Base-by-base conservation (phyloP, 2,113 vertebrate species). In the Pogonocichla stellata region DNA sequence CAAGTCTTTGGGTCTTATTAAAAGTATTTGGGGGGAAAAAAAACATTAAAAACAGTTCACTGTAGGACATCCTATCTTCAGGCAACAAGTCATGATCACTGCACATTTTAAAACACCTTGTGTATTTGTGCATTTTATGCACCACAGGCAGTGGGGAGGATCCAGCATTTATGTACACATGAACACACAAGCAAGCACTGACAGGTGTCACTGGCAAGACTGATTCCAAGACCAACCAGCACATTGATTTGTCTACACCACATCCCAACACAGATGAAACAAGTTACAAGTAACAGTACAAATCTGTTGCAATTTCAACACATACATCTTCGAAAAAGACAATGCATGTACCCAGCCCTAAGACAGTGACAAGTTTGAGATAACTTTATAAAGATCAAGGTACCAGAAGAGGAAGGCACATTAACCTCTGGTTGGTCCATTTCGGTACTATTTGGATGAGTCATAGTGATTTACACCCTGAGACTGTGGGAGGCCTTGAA, bases 371-470 rank as follows among this genome's bases (percentile, higher is more conserved):
- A 2, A 65, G 51, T 87, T 40, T 79, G 85, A 93, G 72, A 84
- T 33, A 95, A 84, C 47, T 92, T 95, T 57, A 94, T 61, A 87
- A 95, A 95, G 88, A 96, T 93, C 86, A 96, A 97, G 60, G 90
- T 97, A 96, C 95, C 95, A 50, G 85, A 85, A 94, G 78, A 96
- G 36, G 56, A 97, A 96, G 96, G 95, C 95, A 97, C 95, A 31
- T 93, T 92, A 92, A 96, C 88, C 93, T 96, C 96, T 93, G 80
- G 67, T 94, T 97, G 92, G 96, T 94, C 96, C 42, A 0, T 94
- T 95, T 89, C 4, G 0, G 64, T 70, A 54, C 47, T 88, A 94
- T 96, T 96, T 97, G 95, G 88, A 94, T 95, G 80, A 93, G 28
- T 82, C 33, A 69, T 86, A 85, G 73, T 87, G 83, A 92, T 77